Evolutionary conservation across 2,113 vertebrate genomes (phyloP).

Genomic region (Grus americana): DNA sequence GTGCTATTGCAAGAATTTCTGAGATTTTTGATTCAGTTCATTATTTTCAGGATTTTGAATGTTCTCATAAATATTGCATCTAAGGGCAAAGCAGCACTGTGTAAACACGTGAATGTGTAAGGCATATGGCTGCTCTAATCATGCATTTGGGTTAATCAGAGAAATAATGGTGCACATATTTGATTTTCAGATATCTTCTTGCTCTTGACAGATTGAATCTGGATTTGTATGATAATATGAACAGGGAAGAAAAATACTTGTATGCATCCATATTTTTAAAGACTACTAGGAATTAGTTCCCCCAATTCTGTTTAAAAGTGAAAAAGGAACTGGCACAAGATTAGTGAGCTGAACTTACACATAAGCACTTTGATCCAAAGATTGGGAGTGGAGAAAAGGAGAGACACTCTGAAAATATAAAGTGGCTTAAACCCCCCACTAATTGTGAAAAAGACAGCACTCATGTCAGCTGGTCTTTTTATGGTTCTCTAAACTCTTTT

Average conservation of each 20-base stretch:
- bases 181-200: neutral
- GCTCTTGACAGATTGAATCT: neutral
- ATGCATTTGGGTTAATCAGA: neutral
- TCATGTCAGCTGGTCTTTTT: neutral
- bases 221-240: neutral
- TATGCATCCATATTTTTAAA: neutral
- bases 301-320: neutral
- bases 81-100: neutral
- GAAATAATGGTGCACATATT: neutral
- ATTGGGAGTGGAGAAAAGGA: neutral
- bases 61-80: neutral
- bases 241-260: neutral
- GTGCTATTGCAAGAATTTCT: neutral
- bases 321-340: neutral
- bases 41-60: neutral
- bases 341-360: neutral
- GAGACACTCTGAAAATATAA: neutral
- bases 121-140: neutral
- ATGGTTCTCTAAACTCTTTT: neutral
- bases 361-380: neutral
- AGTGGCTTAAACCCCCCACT: neutral
- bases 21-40: neutral
- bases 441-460: neutral
- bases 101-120: neutral
- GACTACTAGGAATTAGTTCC: neutral